Base-by-base conservation (phyloP, 2,888 invertebrate species). In the Chymomyza amoena region DNA sequence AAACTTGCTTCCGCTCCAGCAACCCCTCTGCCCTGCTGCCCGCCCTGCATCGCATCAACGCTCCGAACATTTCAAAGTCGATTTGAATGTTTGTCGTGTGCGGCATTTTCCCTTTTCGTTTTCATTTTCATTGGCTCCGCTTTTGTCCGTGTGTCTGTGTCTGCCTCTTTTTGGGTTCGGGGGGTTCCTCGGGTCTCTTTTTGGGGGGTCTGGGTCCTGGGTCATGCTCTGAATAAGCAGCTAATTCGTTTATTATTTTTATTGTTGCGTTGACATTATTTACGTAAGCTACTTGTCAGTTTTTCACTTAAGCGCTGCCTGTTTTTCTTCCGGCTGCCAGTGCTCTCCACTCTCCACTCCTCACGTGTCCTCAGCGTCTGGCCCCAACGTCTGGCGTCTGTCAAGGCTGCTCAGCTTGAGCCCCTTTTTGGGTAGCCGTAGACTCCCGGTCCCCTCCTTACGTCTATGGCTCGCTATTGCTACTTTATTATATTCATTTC, bases 241-340 rank as follows among this genome's bases (percentile, higher is more conserved):
- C 87, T 84, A 84, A 84, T 84, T 84, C 84, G 84, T 88, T 84
- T 88, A 88, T 84, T 84, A 87, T 87, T 88, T 88, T 88, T 88
- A 88, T 84, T 84, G 84, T 84, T 84, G 78, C 84, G 87, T 76
- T 88, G 84, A 87, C 88, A 88, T 88, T 84, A 88, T 84, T 84
- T 88, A 87, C 88, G 84, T 87, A 87, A 83, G 83, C 83, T 87
- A 87, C 83, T 83, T 87, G 83, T 83, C 83, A 87, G 83, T 84
- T 85, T 87, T 87, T 82, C 85, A 87, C 87, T 86, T 81, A 76
- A 72, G 36, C 65, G 62, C 54, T 63, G 65, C 39, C 64, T 63
- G 50, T 54, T 51, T 45, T 13, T n/a, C 45, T n/a, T 28, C 6
- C 32, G 32, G 61, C 18, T 50, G 20, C 61, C 16, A 36, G 54